Evolutionary conservation across 2,113 vertebrate genomes (phyloP).

Genomic region (Scomber scombrus): DNA sequence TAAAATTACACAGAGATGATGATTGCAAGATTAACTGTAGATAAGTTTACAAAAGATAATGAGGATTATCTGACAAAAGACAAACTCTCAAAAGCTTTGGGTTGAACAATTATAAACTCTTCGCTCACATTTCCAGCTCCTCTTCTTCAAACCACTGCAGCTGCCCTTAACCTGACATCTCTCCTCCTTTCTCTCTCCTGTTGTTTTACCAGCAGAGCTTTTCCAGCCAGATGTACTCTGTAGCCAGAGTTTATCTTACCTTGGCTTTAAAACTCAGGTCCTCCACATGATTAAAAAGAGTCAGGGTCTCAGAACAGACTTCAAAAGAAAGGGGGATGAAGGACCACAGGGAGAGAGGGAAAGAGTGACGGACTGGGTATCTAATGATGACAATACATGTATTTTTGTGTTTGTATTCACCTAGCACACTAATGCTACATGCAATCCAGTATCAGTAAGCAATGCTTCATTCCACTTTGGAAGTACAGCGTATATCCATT

Average conservation of each 20-base stretch:
- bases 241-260: slow-evolving; percentile 71
- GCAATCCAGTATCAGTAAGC: not conserved
- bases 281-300: slow-evolving; percentile 61
- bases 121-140: not conserved
- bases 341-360: slow-evolving; percentile 20
- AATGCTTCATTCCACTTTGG: not conserved
- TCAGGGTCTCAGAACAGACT: slow-evolving; percentile 49
- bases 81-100: not conserved
- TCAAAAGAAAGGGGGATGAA: slow-evolving; percentile 53
- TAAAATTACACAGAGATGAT: not conserved
- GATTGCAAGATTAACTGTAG: not conserved
- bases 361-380: slow-evolving; percentile 6
- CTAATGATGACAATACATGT: slow-evolving; percentile 35
- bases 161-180: slow-evolving; percentile 47
- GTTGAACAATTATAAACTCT: not conserved
- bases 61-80: not conserved
- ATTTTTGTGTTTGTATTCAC: slow-evolving; percentile 29
- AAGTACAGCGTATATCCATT: not conserved
- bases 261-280: slow-evolving; percentile 68
- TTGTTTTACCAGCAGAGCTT: slow-evolving; percentile 63
- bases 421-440: slow-evolving; percentile 4
- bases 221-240: slow-evolving; percentile 65
- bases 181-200: slow-evolving; percentile 32
- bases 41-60: not conserved
- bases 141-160: slow-evolving; percentile 12